A percentile compares a stretch with the other conserved stretches of the same genome.
phyloP scores from a whole-genome alignment of 2,797 vertebrate genomes.

The Enteromius mattozi region DNA sequence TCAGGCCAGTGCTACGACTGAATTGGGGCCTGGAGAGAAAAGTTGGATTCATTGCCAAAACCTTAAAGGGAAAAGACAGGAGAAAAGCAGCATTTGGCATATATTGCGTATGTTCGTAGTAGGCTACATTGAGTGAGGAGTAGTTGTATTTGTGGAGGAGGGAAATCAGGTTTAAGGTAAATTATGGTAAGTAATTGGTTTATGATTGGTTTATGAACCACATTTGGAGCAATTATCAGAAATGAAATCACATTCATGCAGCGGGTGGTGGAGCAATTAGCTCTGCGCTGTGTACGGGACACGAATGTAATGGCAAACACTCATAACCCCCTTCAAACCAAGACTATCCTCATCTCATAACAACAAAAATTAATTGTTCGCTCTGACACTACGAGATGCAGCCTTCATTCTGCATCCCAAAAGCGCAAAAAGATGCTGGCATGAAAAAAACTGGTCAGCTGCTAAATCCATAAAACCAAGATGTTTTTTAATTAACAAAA shows the following conservation, averaged over 20 bases:
- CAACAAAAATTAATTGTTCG: not conserved
- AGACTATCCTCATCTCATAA: not conserved
- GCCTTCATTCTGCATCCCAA: not conserved
- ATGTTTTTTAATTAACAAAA: not conserved
- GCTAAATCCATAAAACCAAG: not conserved
- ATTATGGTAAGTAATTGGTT: conserved; percentile 27
- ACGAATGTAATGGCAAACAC: conserved; percentile 14
- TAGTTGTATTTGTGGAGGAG: not conserved
- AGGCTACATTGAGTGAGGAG: not conserved
- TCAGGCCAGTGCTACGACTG: conserved; percentile 23
- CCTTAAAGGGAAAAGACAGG: conserved; percentile 23
- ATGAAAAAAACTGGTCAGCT: not conserved
- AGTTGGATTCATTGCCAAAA: conserved; percentile 66
- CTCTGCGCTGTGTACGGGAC: conserved; percentile 1
- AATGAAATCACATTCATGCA: conserved; percentile 30
- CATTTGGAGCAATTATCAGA: conserved; percentile 40
- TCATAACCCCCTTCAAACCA: not conserved
- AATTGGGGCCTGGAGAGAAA: conserved; percentile 56
- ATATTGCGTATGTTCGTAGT: no score
- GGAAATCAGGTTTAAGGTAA: conserved; percentile 25
- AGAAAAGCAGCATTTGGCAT: not conserved
- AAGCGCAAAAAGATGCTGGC: not conserved
- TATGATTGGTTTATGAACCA: conserved; percentile 26
- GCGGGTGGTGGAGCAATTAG: conserved; percentile 29
- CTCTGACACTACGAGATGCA: not conserved